Evolutionary conservation across 2,888 invertebrate genomes (phyloP).

Genomic region (Clanis bilineata): DNA sequence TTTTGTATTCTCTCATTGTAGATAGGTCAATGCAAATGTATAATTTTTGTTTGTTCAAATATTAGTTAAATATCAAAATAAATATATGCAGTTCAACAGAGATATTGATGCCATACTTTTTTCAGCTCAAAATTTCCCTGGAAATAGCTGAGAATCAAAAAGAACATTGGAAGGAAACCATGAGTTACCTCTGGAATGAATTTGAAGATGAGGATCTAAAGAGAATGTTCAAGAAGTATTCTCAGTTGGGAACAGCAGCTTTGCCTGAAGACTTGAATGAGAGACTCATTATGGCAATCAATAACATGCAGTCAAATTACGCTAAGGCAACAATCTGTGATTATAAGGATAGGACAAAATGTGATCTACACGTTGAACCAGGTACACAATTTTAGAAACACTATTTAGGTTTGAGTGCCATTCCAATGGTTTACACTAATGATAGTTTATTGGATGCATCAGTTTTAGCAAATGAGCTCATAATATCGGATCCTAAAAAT

Average conservation of each 20-base stretch:
- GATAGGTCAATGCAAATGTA: too few species aligned
- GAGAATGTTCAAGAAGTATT: conserved; percentile 88
- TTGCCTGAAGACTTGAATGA: conserved; percentile 86
- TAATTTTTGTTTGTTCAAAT: too few species aligned
- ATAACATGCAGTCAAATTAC: conserved; percentile 88
- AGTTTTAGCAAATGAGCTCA: too few species aligned
- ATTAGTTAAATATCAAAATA: too few species aligned
- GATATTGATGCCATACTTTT: conserved; percentile 15
- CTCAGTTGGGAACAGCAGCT: conserved; percentile 87
- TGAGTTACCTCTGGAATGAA: conserved; percentile 87
- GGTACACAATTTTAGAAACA: conserved; percentile 58
- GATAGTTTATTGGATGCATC: too few species aligned
- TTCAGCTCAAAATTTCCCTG: conserved; percentile 58
- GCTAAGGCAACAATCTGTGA: conserved; percentile 90
- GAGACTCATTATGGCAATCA: conserved; percentile 83
- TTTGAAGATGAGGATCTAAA: conserved; percentile 86
- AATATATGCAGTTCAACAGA: neutral
- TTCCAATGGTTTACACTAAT: too few species aligned
- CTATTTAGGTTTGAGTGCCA: neutral
- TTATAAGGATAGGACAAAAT: conserved; percentile 83
- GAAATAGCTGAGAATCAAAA: conserved; percentile 81
- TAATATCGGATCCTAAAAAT: too few species aligned
- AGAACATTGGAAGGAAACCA: conserved; percentile 85
- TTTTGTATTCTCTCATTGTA: too few species aligned
- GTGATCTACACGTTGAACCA: conserved; percentile 88